These are phyloP conservation scores for Clarias gariepinus DNA, from an alignment of 2,113 vertebrate genomes.

Conservation along the genomic window DNA sequence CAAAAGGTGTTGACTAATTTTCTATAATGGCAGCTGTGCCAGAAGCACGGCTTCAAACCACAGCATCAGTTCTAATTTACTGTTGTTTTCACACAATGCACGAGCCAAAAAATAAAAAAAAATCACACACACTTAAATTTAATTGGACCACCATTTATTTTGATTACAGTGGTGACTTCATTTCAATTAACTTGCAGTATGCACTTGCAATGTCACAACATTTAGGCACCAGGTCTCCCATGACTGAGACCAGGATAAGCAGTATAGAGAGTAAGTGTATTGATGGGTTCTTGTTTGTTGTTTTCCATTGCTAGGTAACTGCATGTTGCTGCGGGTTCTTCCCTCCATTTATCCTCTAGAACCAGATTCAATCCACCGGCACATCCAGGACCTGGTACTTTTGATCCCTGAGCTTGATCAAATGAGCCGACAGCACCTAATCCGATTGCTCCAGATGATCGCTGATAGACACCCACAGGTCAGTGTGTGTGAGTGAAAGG, in stretches of 20 bases:
- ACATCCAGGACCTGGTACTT: slow-evolving; percentile 74
- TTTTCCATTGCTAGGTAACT: slow-evolving; percentile 76
- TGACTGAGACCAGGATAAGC: too few species aligned
- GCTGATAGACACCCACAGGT: slow-evolving; percentile 83
- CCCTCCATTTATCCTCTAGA: slow-evolving; percentile 84
- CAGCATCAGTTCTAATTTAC: neutral
- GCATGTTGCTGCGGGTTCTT: slow-evolving; percentile 85
- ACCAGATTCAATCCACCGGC: slow-evolving; percentile 73
- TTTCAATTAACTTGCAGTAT: too few species aligned
- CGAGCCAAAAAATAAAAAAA: too few species aligned
- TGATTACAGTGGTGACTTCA: too few species aligned
- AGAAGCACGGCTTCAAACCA: neutral
- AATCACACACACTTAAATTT: too few species aligned
- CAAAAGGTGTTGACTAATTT: neutral
- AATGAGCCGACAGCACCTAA: slow-evolving; percentile 84
- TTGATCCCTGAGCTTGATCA: slow-evolving; percentile 79
- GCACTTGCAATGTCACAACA: too few species aligned
- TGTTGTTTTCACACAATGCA: neutral
- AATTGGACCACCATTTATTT: too few species aligned
- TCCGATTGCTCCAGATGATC: slow-evolving; percentile 81
- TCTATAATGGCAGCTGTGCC: neutral
- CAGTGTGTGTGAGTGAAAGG: slow-evolving; percentile 44
- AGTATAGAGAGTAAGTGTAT: neutral
- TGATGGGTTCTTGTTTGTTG: neutral
- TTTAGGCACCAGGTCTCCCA: too few species aligned